Evolutionary conservation across 1,140 invertebrate genomes (phyloP).

Genomic region (Pseudobourletiella spinata): DNA sequence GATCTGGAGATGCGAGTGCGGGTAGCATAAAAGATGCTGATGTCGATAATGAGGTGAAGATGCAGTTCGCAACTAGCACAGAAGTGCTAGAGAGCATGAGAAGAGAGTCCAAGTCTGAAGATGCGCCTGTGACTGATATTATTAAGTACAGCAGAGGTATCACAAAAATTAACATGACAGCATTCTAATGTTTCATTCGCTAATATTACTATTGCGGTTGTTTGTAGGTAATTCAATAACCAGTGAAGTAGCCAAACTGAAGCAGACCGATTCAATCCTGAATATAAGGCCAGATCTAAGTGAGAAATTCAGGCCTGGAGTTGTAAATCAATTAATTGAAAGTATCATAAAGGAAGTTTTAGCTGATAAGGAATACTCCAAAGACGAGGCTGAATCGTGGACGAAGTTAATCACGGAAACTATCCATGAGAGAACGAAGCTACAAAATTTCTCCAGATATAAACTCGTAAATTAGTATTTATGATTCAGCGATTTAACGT

Average conservation of each 20-base stretch:
- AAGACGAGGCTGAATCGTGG: constrained; percentile 40
- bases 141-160: background rate
- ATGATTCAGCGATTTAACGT: too few relatives aligned
- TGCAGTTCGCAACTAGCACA: background rate
- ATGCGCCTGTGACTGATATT: background rate
- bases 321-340: constrained; percentile 34
- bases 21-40: constrained; percentile 4
- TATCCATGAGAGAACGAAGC: constrained; percentile 42
- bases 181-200: background rate
- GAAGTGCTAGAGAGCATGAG: background rate
- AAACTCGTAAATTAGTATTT: constrained; percentile 44
- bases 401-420: constrained; percentile 39
- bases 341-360: constrained; percentile 29
- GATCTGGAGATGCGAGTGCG: too few relatives aligned
- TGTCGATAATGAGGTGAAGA: background rate
- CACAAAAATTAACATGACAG: background rate
- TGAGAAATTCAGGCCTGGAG: constrained; percentile 34
- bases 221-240: background rate
- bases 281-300: constrained; percentile 19
- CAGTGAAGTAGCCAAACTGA: background rate
- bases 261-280: background rate
- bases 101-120: background rate
- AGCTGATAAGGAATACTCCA: constrained; percentile 36
- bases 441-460: constrained; percentile 43
- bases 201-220: background rate